Conservation (phyloP, 2,113 vertebrate genomes). For the Dicaeum eximium region DNA sequence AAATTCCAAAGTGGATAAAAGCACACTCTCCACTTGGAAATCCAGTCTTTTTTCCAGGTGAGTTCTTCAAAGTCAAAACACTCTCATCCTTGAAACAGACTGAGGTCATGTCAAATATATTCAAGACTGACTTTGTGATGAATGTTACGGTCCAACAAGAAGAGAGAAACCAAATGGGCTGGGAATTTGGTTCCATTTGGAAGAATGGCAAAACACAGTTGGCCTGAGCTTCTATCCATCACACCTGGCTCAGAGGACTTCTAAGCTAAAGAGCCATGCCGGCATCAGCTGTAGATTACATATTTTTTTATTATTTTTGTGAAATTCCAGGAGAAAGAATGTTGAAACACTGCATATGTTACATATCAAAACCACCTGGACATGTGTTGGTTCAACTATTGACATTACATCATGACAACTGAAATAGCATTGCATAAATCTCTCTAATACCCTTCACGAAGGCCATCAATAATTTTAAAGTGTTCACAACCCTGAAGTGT, state of each 20-base stretch:
- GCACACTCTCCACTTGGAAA: neutral
- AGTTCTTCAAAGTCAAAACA: neutral
- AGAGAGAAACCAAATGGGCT: constrained; percentile 2
- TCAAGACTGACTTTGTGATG: neutral
- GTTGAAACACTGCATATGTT: constrained; percentile 28
- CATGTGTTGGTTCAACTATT: constrained; percentile 13
- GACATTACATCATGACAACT: constrained; percentile 38
- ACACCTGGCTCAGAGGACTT: neutral
- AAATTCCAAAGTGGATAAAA: neutral
- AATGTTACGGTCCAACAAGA: neutral
- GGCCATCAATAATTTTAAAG: constrained; percentile 7
- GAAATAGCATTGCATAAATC: constrained; percentile 45
- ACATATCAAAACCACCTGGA: constrained; percentile 57
- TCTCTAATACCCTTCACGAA: constrained; percentile 25
- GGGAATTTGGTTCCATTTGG: neutral
- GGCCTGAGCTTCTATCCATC: neutral
- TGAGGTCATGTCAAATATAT: neutral
- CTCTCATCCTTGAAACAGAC: neutral
- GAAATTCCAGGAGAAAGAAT: constrained; percentile 23
- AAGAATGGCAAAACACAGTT: neutral
- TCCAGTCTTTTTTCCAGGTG: neutral
- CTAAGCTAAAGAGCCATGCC: neutral
- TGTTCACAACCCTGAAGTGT: neutral
- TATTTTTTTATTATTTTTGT: constrained; percentile 7
- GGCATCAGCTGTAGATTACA: neutral